Base-by-base conservation (phyloP, 2,113 vertebrate species). In the Chroicocephalus ridibundus region DNA sequence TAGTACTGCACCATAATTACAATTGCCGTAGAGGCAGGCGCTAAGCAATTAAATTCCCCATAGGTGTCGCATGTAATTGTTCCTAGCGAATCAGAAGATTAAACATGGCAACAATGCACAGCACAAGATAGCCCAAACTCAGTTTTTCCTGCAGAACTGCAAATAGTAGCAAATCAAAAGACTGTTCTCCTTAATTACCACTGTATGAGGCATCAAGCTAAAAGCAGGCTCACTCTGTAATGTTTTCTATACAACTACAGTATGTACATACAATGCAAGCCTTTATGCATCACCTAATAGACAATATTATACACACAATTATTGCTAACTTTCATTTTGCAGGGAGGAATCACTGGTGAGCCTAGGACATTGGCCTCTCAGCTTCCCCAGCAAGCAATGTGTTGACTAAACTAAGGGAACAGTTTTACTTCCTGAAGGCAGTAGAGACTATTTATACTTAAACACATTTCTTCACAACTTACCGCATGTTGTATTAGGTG, bases 161-260 rank as follows among this genome's bases (percentile, higher is more conserved):
- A 98, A 98, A 98, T 98, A 98, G 97, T 98, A 97, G 97, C 98
- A 98, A 98, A 98, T 98, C 98, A 97, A 97, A 98, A 98, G 97
- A 96, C 97, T 96, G 98, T 98, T 98, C 98, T 98, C 98, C 94
- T 98, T 98, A 98, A 98, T 98, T 98, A 98, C 98, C 98, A 96
- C 98, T 92, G 98, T 98, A 98, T 98, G 98, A 98, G 97, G 98
- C 96, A 97, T 97, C 93, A 86, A 82, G 98, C 98, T 98, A 98
- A 98, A 98, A 98, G 98, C 98, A 98, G 98, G 98, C 97, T 98
- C 98, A 98, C 97, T 98, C 97, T 95, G 97, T 98, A 98, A 98
- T 98, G 98, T 98, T 98, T 98, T 98, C 98, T 97, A 88, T 97
- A 97, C 96, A 97, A 96, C 96, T 98, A 94, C 79, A 90, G 96